A percentile compares a stretch with the other conserved stretches of the same genome.
phyloP scores from a whole-genome alignment of 2,113 vertebrate species.

The Mustela lutreola region DNA sequence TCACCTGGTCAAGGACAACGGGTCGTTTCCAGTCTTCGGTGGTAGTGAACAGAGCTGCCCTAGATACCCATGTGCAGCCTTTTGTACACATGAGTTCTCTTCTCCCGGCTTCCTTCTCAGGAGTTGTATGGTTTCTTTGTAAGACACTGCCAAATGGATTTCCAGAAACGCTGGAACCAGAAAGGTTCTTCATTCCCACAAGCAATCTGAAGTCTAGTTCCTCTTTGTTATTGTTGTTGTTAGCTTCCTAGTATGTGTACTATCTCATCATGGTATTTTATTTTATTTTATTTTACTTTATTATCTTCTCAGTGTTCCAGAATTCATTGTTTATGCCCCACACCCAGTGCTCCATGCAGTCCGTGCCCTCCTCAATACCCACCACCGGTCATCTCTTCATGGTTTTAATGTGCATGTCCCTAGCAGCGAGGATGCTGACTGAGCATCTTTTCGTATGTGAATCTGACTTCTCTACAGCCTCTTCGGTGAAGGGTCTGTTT shows the following conservation, averaged over 20 bases:
- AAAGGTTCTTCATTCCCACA: neutral
- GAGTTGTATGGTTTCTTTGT: neutral
- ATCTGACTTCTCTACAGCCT: neutral
- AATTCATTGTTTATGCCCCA: no score
- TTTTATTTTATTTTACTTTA: neutral
- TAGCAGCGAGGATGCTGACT: neutral
- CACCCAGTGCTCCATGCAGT: no score
- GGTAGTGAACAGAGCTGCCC: neutral
- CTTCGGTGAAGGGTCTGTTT: neutral
- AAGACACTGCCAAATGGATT: neutral
- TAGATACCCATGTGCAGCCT: neutral
- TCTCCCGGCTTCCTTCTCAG: neutral
- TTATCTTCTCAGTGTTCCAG: neutral
- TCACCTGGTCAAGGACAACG: neutral
- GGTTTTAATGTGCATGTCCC: neutral
- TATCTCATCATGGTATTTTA: neutral
- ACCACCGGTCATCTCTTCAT: neutral
- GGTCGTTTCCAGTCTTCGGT: neutral
- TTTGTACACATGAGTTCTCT: neutral
- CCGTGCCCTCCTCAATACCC: no score
- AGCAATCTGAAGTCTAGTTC: neutral
- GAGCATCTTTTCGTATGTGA: neutral
- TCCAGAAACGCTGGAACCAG: neutral
- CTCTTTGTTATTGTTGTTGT: neutral
- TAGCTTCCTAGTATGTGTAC: neutral